Evolutionary conservation across 2,888 invertebrate genomes (phyloP), one percentile per base, ranked within the genome.

Genomic region (Watsonalla cultraria): DNA sequence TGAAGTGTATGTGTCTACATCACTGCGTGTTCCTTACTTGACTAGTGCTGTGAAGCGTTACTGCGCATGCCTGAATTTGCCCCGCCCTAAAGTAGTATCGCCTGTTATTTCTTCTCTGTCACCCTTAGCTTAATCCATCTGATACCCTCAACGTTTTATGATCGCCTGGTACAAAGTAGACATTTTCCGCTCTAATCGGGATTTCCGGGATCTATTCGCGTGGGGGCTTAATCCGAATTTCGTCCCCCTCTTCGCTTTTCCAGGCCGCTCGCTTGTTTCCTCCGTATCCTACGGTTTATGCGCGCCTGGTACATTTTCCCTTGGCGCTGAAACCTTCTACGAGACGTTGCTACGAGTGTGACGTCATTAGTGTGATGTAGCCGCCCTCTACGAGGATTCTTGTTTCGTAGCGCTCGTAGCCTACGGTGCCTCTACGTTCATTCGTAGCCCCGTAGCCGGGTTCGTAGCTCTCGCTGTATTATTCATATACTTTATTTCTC

Each of bases 101-200:
- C 73, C 65, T 78, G 11, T 2, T 42, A n/a, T 5, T 8, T 0
- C 11, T 78, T 68, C 73, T 72, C 72, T 76, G 81, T 78, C 74
- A 74, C 68, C 57, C 69, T 65, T 58, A 60, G 57, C 59, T 55
- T 55, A 59, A 53, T 59, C 52, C 14, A 33, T 42, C 11, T 55
- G 59, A 42, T 11, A 11, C 8, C 61, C 72, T 53, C 59, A 60
- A 15, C 42, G 35, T 37, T 39, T 62, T 68, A 74, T 90, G 78
- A 33, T 54, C 47, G 59, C 89, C 87, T 88, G 74, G 88, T 90
- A 86, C 60, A 64, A 65, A 83, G 86, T 86, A 86, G 88, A 87
- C 78, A 88, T 90, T 90, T 90, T 90, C 89, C 89, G 89, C 89
- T 90, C 88, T 90, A 90, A 90, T 90, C 90, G 86, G 87, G 87